phyloP scores from a whole-genome alignment of 2,113 vertebrate species.

The Lucifuga dentata region DNA sequence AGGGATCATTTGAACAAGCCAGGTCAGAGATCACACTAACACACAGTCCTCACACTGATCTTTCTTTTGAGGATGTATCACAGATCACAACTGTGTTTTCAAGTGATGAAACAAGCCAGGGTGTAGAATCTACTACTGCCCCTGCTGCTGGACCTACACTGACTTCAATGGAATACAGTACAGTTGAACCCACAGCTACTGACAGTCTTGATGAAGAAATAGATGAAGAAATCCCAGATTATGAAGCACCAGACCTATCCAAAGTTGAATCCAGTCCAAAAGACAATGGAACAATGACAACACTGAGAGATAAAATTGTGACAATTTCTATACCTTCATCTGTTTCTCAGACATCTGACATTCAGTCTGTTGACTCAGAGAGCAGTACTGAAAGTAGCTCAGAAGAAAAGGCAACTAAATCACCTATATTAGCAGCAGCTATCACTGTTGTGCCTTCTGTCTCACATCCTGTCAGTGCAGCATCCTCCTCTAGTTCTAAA shows the following conservation, averaged over 20 bases:
- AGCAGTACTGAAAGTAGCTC: conserved; percentile 13
- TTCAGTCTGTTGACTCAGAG: conserved; percentile 1
- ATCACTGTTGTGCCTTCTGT: conserved; percentile 11
- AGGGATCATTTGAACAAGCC: conserved; percentile 51
- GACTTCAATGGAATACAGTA: conserved; percentile 7
- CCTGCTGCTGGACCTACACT: conserved; percentile 1
- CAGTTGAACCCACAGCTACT: conserved; percentile 29
- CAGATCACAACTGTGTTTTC: conserved; percentile 29
- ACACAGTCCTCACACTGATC: conserved; percentile 33
- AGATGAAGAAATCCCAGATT: conserved; percentile 45
- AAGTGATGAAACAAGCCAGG: conserved; percentile 21
- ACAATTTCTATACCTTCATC: conserved; percentile 1
- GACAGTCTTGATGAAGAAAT: neutral
- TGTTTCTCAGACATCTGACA: conserved; percentile 34
- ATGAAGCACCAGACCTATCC: conserved; percentile 9
- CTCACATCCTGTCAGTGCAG: neutral
- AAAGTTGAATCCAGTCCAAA: conserved; percentile 41
- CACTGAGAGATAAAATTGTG: neutral
- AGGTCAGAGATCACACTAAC: conserved; percentile 50
- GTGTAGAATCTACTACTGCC: conserved; percentile 17
- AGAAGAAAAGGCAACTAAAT: conserved; percentile 20
- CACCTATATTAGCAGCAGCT: conserved; percentile 6
- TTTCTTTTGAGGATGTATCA: conserved; percentile 30
- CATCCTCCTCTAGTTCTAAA: conserved; percentile 38
- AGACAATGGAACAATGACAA: conserved; percentile 1